phyloP scores from a whole-genome alignment of 2,888 invertebrate species.

The Xylota sylvarum region DNA sequence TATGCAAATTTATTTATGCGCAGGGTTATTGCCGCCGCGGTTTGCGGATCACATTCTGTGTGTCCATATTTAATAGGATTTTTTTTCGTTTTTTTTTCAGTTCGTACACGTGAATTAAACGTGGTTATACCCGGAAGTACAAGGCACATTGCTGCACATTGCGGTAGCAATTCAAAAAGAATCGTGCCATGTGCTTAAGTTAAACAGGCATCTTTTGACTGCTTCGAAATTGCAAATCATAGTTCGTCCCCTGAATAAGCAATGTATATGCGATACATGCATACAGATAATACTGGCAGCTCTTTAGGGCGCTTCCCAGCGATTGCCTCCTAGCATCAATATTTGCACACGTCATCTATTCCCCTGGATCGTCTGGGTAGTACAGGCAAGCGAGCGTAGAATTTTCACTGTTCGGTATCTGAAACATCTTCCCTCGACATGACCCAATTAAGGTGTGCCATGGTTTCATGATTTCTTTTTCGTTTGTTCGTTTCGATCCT shows the following conservation, averaged over 20 bases:
- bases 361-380: slow-evolving; percentile 16
- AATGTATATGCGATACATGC: slow-evolving; percentile 49
- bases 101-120: slow-evolving; percentile 38
- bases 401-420: slow-evolving; percentile 46
- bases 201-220: slow-evolving; percentile 68
- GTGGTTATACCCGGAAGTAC: slow-evolving; percentile 59
- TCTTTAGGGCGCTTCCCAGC: slow-evolving; percentile 42
- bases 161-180: slow-evolving; percentile 69
- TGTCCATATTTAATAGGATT: slow-evolving; percentile 54
- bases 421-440: slow-evolving; percentile 60
- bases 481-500: slow-evolving; percentile 38
- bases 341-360: slow-evolving; percentile 70
- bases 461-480: slow-evolving; percentile 27
- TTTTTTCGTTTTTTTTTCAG: not conserved
- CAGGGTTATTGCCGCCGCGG: slow-evolving; percentile 37
- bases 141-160: slow-evolving; percentile 35
- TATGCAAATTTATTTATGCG: slow-evolving; percentile 57
- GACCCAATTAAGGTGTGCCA: slow-evolving; percentile 67
- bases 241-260: slow-evolving; percentile 67
- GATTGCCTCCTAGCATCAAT: slow-evolving; percentile 58
- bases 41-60: slow-evolving; percentile 39
- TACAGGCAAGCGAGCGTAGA: slow-evolving; percentile 34
- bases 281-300: slow-evolving; percentile 42
- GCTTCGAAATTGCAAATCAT: slow-evolving; percentile 67
- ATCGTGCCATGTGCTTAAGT: slow-evolving; percentile 72